Base-by-base conservation (phyloP, 2,888 invertebrate genomes). In the Cylindroiulus punctatus region DNA sequence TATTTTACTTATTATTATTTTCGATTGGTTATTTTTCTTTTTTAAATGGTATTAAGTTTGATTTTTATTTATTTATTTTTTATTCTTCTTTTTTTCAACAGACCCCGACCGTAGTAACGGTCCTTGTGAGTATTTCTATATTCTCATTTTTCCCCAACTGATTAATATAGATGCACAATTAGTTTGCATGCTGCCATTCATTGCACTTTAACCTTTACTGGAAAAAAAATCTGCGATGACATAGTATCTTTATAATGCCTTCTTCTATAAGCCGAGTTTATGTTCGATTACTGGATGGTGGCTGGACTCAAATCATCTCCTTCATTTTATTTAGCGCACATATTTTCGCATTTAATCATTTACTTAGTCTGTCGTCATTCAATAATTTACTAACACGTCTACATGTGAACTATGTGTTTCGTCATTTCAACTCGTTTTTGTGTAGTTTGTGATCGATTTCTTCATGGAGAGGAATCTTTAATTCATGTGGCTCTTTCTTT, bases 81-180 rank as follows among this genome's bases (percentile, higher is more conserved):
- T 87, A 83, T 88, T 86, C 87, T 88, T 88, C 88, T 87, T 88
- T 87, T 88, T 84, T 87, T 87, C 87, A 86, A 93, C 95, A 95
- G 96, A 95, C 92, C 95, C 94, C 92, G 95, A 94, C 93, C 94
- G 94, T 94, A 94, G 94, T 93, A 94, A 94, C 94, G 95, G 95
- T 92, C 95, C 95, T 93, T 95, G 95, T 96, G 94, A 96, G 95
- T 96, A 95, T 94, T 90, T 87, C 81, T 30, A 40, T 88, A 86
- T 86, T 87, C 88, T 85, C 87, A 88, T 88, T 86, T 76, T 42
- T 85, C 47, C 44, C 84, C 84, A 57, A 84, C 84, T 84, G 84
- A 42, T 84, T 52, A 57, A 83, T 83, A 42, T 83, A 83, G 44
- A 83, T 83, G 83, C 83, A 83, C 83, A 40, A 83, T 83, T 83